phyloP scores from a whole-genome alignment of 1,140 invertebrate species.

The Drosophila lini region DNA sequence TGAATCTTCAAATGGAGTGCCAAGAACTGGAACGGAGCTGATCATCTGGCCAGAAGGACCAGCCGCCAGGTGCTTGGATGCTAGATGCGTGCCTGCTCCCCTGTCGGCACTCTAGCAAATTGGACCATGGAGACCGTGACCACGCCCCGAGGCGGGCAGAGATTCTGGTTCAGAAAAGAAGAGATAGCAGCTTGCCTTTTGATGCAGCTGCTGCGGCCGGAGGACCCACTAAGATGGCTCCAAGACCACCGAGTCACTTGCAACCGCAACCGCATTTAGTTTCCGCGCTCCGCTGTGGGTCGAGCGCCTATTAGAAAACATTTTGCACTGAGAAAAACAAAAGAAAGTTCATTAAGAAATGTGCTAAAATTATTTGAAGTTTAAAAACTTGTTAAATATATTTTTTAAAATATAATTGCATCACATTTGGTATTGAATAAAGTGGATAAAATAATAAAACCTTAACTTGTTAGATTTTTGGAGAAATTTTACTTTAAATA shows the following conservation, averaged over 20 bases:
- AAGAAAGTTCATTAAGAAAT: neutral
- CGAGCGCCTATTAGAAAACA: conserved; percentile 18
- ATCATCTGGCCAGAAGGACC: conserved; percentile 20
- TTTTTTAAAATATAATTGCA: neutral
- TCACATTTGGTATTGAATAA: neutral
- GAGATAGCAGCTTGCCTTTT: conserved; percentile 16
- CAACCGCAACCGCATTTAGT: conserved; percentile 71
- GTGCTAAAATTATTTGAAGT: neutral
- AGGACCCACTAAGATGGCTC: conserved; percentile 51
- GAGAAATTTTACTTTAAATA: no score
- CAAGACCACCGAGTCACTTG: conserved; percentile 65
- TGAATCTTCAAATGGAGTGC: conserved; percentile 44
- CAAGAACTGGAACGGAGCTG: conserved; percentile 20
- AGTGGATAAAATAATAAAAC: neutral
- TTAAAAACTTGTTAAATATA: neutral
- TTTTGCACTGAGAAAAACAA: conserved; percentile 1
- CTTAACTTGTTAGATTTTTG: neutral
- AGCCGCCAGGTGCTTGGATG: conserved; percentile 29
- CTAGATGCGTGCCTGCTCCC: conserved; percentile 29
- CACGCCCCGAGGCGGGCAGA: neutral
- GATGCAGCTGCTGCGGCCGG: conserved; percentile 38
- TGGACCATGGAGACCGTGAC: conserved; percentile 46
- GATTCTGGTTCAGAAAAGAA: conserved; percentile 1
- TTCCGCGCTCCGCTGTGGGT: conserved; percentile 1
- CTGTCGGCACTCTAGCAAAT: conserved; percentile 69